Evolutionary conservation across 2,113 vertebrate genomes (phyloP).

Genomic region (Aplodontia rufa): DNA sequence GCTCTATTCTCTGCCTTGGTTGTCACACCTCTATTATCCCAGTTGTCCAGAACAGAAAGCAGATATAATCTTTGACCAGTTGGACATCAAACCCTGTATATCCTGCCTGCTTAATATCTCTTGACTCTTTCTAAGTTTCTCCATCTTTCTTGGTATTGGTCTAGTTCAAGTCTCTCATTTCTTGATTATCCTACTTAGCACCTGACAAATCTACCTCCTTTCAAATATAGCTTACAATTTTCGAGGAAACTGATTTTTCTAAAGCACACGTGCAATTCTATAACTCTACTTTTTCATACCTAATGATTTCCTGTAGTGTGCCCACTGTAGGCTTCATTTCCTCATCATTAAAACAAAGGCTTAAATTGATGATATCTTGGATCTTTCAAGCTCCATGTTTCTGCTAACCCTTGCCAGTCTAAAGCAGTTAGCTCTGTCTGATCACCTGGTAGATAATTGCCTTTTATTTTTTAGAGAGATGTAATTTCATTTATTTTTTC

Average conservation of each 20-base stretch:
- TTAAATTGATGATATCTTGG: background rate
- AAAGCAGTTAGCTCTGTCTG: background rate
- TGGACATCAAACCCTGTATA: background rate
- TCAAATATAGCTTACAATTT: background rate
- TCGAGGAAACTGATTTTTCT: background rate
- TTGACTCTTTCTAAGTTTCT: background rate
- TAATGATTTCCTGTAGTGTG: background rate
- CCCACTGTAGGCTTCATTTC: background rate
- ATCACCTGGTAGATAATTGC: background rate
- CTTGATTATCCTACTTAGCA: background rate
- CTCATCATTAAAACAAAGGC: background rate
- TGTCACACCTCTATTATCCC: background rate
- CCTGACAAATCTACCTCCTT: background rate
- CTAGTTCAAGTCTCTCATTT: background rate
- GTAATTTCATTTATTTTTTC: no score
- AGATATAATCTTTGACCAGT: background rate
- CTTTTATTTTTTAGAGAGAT: no score
- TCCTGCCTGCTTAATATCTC: background rate
- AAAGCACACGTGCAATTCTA: background rate
- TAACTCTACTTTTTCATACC: background rate
- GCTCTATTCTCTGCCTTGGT: background rate
- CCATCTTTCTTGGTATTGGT: background rate
- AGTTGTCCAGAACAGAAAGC: background rate
- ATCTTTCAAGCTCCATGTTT: background rate
- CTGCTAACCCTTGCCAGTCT: background rate